Evolutionary conservation across 2,888 invertebrate genomes (phyloP).

Genomic region (Leucoma salicis): DNA sequence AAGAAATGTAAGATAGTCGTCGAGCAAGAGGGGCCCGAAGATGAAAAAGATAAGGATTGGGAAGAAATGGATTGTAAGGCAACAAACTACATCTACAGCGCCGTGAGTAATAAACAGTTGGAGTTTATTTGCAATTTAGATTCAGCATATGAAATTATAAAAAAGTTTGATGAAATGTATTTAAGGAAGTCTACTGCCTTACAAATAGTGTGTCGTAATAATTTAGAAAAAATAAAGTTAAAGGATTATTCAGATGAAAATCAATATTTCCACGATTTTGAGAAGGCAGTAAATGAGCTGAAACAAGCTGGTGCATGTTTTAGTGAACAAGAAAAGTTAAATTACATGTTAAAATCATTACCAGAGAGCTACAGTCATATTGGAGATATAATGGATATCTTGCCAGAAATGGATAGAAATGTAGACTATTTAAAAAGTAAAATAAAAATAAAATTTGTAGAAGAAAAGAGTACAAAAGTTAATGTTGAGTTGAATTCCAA

Average conservation of each 20-base stretch:
- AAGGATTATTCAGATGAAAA: conserved; percentile 19
- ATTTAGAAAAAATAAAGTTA: conserved; percentile 23
- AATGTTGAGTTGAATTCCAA: conserved; percentile 1
- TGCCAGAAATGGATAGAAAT: conserved; percentile 13
- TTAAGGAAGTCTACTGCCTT: conserved; percentile 24
- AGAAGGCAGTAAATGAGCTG: conserved; percentile 15
- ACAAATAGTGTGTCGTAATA: conserved; percentile 26
- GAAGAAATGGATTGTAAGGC: conserved; percentile 19
- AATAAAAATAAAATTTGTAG: neutral
- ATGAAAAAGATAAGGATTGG: neutral
- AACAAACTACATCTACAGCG: conserved; percentile 25
- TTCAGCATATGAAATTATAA: neutral
- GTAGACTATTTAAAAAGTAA: conserved; percentile 1
- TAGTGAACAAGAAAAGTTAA: neutral
- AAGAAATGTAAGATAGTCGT: conserved; percentile 25
- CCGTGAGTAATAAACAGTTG: conserved; percentile 23
- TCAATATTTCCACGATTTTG: conserved; percentile 22
- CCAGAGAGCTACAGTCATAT: neutral
- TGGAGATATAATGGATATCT: conserved; percentile 1
- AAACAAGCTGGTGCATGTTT: neutral
- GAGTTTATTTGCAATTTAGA: conserved; percentile 17
- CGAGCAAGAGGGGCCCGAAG: neutral
- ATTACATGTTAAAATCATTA: neutral
- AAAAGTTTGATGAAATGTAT: conserved; percentile 30
- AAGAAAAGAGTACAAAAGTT: neutral